Percentiles rank a stretch among this genome's conserved stretches.
Conservation (phyloP, 2,797 vertebrate species). For the Eulemur coronatus region DNA sequence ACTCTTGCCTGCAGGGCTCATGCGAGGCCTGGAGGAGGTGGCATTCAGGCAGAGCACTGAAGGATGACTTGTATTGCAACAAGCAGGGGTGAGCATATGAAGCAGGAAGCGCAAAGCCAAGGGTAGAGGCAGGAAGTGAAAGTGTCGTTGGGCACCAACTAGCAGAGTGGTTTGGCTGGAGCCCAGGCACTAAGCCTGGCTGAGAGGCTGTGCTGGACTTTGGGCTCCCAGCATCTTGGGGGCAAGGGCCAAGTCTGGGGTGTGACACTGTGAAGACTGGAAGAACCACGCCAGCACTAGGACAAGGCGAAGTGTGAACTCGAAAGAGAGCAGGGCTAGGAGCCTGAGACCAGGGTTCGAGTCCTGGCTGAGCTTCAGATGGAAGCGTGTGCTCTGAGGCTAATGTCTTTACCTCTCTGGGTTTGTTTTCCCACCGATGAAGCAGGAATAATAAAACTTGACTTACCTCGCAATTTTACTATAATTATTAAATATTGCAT, state of each 20-base stretch:
- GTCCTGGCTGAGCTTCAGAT: background rate
- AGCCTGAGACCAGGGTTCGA: background rate
- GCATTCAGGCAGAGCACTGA: background rate
- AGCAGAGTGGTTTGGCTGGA: background rate
- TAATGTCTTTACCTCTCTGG: background rate
- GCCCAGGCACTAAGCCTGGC: background rate
- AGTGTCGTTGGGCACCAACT: background rate
- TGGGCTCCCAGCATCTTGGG: background rate
- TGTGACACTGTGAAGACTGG: background rate
- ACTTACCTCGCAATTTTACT: background rate
- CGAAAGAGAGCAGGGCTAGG: background rate
- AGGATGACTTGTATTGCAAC: background rate
- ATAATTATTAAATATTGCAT: background rate
- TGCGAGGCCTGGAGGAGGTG: background rate
- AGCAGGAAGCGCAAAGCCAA: background rate
- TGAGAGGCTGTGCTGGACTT: background rate
- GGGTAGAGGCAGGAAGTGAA: background rate
- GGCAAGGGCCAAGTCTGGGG: background rate
- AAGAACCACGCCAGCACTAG: background rate
- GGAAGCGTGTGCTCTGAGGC: background rate
- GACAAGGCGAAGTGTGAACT: background rate
- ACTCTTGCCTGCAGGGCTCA: background rate
- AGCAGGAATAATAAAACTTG: background rate
- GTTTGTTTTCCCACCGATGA: background rate
- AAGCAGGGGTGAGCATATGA: background rate